Base-by-base conservation (phyloP, 2,888 invertebrate species). In the Pristionchus mayeri region DNA sequence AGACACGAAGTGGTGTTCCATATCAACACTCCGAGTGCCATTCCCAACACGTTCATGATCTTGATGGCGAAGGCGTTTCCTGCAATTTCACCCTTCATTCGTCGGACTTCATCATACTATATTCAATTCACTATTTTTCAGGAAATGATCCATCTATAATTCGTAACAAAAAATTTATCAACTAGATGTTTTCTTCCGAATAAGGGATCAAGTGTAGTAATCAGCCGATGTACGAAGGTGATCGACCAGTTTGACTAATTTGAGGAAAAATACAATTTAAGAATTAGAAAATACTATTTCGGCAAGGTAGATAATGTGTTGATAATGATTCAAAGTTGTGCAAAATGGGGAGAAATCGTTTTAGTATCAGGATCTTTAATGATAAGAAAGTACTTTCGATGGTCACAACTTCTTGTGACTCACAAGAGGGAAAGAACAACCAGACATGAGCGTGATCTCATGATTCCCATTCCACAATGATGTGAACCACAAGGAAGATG, bases 1-100 rank as follows among this genome's bases (percentile, higher is more conserved):
- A 94, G 86, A 76, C 94, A 91, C 85, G 93, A 94, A 67, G 92
- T 90, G 40, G 93, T 92, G 50, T 92, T 93, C 94, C 94, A 94
- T 52, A 94, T 91, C 60, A 94, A 91, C 40, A 94, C 86, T 7
- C 94, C 94, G 44, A 94, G 89, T 3, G 88, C 90, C 88, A 94
- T 90, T 30, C 94, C 94, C 63, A 94, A 93, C 9, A 93, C 92
- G 89, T 94, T 93, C 86, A 94, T 93, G 84, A 94, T 93, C 2
- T 93, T 93, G 16, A 94, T 93, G 0, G 93, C 93, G 88, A 92
- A 93, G 27, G 93, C 88, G 88, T 94, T 94, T n/a, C 93, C 94
- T 93, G 89, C 30, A 82, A 48, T 63, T 63, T 27, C 27, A 4
- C 6, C 24, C 7, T 57, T 9, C n/a, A 54, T 16, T n/a, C n/a